phyloP scores from a whole-genome alignment of 1,140 invertebrate species.

The Schmidtea mediterranea region DNA sequence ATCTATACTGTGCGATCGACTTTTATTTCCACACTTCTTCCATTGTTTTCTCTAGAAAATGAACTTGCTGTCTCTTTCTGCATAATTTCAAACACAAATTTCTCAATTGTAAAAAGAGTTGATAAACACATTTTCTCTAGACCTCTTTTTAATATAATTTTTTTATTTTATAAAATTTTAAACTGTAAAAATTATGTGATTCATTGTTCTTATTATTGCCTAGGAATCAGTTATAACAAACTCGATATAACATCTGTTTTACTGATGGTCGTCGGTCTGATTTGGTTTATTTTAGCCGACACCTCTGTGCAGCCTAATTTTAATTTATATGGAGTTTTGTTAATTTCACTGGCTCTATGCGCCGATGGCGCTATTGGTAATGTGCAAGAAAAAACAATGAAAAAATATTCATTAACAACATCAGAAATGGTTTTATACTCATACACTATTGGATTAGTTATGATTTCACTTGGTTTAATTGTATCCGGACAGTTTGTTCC shows the following conservation, averaged over 20 bases:
- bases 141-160: neutral
- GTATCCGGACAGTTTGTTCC: conserved; percentile 41
- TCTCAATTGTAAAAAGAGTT: too few species aligned
- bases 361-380: conserved; percentile 82
- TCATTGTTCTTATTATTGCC: conserved; percentile 10
- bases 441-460: conserved; percentile 3
- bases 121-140: neutral
- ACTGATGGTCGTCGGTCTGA: conserved; percentile 63
- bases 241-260: conserved; percentile 54
- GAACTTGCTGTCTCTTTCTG: too few species aligned
- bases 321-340: conserved; percentile 40
- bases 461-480: neutral
- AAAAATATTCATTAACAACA: conserved; percentile 47
- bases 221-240: conserved; percentile 46
- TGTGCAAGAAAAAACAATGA: conserved; percentile 77
- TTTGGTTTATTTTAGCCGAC: conserved; percentile 69
- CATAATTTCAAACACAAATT: too few species aligned
- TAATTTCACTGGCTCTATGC: conserved; percentile 56
- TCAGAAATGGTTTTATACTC: conserved; percentile 43
- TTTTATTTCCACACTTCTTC: too few species aligned
- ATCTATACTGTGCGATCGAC: too few species aligned
- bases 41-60: too few species aligned
- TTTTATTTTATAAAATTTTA: too few species aligned
- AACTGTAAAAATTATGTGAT: too few species aligned
- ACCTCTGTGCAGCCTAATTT: conserved; percentile 62